Evolutionary conservation across 2,888 invertebrate genomes (phyloP).

Genomic region (Flexamia atlantica): DNA sequence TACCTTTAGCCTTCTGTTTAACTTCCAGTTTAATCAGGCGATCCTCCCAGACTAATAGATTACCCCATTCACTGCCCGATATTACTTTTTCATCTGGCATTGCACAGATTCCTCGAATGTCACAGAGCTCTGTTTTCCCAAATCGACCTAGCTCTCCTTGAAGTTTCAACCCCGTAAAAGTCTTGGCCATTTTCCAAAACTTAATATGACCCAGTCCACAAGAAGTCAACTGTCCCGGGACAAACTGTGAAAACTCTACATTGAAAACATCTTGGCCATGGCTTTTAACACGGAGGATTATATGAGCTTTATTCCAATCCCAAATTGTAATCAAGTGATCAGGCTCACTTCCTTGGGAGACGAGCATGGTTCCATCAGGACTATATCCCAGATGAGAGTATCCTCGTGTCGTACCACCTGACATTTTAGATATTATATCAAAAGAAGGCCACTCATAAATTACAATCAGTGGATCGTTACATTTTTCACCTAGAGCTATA

Average conservation of each 20-base stretch:
- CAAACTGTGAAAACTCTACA: slow-evolving; percentile 89
- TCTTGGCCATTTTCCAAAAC: slow-evolving; percentile 95
- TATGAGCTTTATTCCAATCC: slow-evolving; percentile 89
- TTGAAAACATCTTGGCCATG: slow-evolving; percentile 89
- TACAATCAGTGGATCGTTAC: slow-evolving; percentile 84
- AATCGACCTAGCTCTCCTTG: slow-evolving; percentile 94
- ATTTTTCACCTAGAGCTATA: slow-evolving; percentile 93
- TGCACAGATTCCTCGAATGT: slow-evolving; percentile 89
- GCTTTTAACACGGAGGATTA: slow-evolving; percentile 88
- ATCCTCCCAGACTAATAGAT: slow-evolving; percentile 94
- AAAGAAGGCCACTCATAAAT: slow-evolving; percentile 91
- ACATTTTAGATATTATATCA: slow-evolving; percentile 84
- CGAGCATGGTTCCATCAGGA: slow-evolving; percentile 87
- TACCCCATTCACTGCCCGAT: slow-evolving; percentile 94
- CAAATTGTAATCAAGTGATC: slow-evolving; percentile 94
- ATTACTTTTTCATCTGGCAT: slow-evolving; percentile 94
- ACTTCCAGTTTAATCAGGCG: slow-evolving; percentile 93
- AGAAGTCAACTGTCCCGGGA: slow-evolving; percentile 88
- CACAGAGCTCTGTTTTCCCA: slow-evolving; percentile 94
- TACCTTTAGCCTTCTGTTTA: slow-evolving; percentile 76
- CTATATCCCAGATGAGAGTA: slow-evolving; percentile 88
- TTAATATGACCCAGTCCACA: slow-evolving; percentile 89
- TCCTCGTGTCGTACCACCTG: slow-evolving; percentile 85
- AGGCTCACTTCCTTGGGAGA: slow-evolving; percentile 90
- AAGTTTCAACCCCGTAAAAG: slow-evolving; percentile 94